Evolutionary conservation across 2,113 vertebrate genomes (phyloP), one percentile per base, ranked within the genome.

Genomic region (Melanotaenia duboulayi): DNA sequence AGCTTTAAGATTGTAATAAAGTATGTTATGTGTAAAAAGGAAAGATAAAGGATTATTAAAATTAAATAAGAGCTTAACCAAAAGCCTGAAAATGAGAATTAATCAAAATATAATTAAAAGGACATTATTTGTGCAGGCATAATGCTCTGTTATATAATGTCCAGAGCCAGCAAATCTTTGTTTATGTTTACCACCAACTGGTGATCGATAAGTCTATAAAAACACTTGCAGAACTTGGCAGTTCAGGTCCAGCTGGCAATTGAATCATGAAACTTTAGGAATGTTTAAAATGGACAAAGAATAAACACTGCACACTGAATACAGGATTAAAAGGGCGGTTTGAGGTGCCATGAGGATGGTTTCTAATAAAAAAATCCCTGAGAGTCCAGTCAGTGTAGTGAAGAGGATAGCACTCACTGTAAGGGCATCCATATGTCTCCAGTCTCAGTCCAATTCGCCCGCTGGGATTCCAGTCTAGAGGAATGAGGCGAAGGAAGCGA

Each of bases 361-460:
- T 57, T n/a, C 17, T 20, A n/a, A 11, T 19, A 35, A 19, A 37
- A 35, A 35, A 5, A 35, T 4, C 25, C 28, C n/a, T 37, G 32
- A 58, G 16, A 32, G 9, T 39, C 35, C n/a, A 58, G 35, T 39
- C 28, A 62, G 14, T 12, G 24, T 17, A 32, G 44, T 16, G 22
- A 46, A 23, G 12, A 28, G 28, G 28, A 28, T 28, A 3, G 6
- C 13, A 37, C 24, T 24, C 16, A 89, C 87, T 64, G 69, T 90
- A 86, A 23, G 87, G 84, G 74, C 90, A 92, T 1, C 90, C 89
- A 23, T 92, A 90, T 12, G 83, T 44, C 82, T 92, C 90, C 71
- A 92, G 83, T 12, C 90, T 67, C 2, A 92, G 89, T 63, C 90
- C 90, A 32, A 92, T 90, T 62, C 90, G 76, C 17, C 90, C 89